These are phyloP conservation scores for Paraplagusia blochii DNA, from an alignment of 2,113 vertebrate species.

Conservation along the genomic window DNA sequence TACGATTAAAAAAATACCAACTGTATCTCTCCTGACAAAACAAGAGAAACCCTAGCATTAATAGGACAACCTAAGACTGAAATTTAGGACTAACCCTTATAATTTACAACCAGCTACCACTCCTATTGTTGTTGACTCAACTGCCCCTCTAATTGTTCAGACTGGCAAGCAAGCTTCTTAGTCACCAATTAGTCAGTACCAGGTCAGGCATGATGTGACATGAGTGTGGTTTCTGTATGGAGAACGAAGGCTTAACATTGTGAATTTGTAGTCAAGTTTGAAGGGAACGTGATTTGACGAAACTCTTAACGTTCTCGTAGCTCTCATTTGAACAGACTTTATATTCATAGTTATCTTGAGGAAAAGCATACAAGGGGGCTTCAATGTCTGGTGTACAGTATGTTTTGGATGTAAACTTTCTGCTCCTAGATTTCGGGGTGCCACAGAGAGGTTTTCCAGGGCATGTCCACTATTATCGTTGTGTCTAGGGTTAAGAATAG, in stretches of 20 bases:
- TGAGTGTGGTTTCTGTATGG: conserved; percentile 4
- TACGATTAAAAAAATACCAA: no score
- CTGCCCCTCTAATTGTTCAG: conserved; percentile 21
- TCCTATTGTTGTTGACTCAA: conserved; percentile 27
- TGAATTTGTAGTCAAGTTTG: background rate
- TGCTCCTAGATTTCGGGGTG: conserved; percentile 43
- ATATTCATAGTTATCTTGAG: conserved; percentile 17
- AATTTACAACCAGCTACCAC: conserved; percentile 11
- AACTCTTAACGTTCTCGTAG: background rate
- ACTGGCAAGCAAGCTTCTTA: conserved; percentile 30
- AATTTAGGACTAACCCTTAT: conserved; percentile 7
- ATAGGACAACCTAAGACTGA: no score
- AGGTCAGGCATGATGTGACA: conserved; percentile 2
- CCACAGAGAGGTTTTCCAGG: conserved; percentile 37
- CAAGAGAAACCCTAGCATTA: no score
- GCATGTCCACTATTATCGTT: conserved; percentile 36
- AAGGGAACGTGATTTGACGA: background rate
- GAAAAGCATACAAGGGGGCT: conserved; percentile 9
- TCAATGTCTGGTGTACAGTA: conserved; percentile 34
- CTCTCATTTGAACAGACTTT: background rate
- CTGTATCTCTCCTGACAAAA: no score
- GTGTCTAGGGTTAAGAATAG: conserved; percentile 57
- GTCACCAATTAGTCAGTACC: conserved; percentile 9
- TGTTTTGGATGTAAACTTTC: conserved; percentile 41
- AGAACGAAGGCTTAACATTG: background rate